A percentile compares a stretch with the other conserved stretches of the same genome.
phyloP scores from a whole-genome alignment of 2,888 invertebrate genomes.

The Sycophila texana region DNA sequence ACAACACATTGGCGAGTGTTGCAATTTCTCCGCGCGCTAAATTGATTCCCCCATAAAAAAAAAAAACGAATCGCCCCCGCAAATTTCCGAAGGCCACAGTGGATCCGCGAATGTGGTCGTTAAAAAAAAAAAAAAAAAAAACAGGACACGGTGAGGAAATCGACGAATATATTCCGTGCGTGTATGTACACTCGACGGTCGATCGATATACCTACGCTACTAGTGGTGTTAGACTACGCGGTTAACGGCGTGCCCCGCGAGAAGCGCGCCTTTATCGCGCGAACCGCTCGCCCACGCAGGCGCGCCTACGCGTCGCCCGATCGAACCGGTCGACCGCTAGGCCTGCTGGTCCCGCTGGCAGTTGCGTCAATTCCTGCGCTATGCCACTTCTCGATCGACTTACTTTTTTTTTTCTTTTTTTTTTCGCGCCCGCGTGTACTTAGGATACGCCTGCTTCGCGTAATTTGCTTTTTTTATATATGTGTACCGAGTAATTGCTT shows the following conservation, averaged over 20 bases:
- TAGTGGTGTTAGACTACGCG: not conserved
- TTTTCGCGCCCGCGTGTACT: not conserved
- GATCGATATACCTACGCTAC: too few relatives aligned
- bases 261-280: not conserved
- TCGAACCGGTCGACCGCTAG: slow-evolving; percentile 20
- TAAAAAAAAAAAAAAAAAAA: not conserved
- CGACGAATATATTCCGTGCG: too few relatives aligned
- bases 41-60: not conserved
- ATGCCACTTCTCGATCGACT: not conserved
- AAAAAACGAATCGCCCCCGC: not conserved
- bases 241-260: not conserved
- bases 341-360: not conserved
- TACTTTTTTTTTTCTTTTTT: not conserved
- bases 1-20: not conserved
- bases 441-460: not conserved
- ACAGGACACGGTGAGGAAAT: not conserved
- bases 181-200: too few relatives aligned
- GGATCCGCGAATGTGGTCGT: not conserved
- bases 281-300: not conserved
- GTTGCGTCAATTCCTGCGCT: slow-evolving; percentile 1
- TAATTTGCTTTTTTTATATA: not conserved
- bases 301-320: not conserved
- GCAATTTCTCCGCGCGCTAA: not conserved
- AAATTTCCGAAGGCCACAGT: not conserved
- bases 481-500: too few relatives aligned